phyloP scores from a whole-genome alignment of 1,140 invertebrate species.

The Dolichoris vasculosae region DNA sequence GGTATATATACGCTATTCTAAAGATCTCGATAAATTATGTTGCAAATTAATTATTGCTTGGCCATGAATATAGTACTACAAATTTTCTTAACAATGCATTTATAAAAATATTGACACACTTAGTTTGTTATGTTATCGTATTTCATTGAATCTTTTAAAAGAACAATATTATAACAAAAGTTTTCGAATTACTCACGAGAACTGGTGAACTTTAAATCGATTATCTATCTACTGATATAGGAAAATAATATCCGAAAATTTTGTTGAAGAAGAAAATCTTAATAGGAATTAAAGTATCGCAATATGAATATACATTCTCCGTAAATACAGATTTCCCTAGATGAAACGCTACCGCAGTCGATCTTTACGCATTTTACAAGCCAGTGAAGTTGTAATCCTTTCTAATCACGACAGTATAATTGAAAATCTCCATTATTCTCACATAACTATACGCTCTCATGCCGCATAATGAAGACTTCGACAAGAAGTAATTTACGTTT shows the following conservation, averaged over 20 bases:
- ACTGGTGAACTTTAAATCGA: too few relatives aligned
- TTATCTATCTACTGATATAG: not conserved
- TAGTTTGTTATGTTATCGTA: too few relatives aligned
- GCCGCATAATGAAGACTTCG: not conserved
- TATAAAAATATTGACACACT: too few relatives aligned
- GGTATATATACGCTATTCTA: too few relatives aligned
- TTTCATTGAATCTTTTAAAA: too few relatives aligned
- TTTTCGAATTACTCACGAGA: too few relatives aligned
- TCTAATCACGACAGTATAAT: conserved; percentile 7
- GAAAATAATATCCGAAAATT: not conserved
- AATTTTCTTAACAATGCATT: too few relatives aligned
- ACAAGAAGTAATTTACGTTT: not conserved
- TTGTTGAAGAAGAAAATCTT: not conserved
- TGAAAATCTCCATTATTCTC: conserved; percentile 19
- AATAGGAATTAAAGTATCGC: not conserved
- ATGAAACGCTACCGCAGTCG: not conserved
- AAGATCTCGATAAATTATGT: too few relatives aligned
- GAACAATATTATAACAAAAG: too few relatives aligned
- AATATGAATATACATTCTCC: not conserved
- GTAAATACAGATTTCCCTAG: not conserved
- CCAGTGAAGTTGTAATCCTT: not conserved
- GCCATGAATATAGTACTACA: too few relatives aligned
- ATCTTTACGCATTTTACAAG: not conserved
- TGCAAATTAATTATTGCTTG: too few relatives aligned
- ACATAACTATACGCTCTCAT: not conserved